These are phyloP conservation scores for Timema cristinae DNA, from an alignment of 2,888 invertebrate species.

Conservation along the genomic window DNA sequence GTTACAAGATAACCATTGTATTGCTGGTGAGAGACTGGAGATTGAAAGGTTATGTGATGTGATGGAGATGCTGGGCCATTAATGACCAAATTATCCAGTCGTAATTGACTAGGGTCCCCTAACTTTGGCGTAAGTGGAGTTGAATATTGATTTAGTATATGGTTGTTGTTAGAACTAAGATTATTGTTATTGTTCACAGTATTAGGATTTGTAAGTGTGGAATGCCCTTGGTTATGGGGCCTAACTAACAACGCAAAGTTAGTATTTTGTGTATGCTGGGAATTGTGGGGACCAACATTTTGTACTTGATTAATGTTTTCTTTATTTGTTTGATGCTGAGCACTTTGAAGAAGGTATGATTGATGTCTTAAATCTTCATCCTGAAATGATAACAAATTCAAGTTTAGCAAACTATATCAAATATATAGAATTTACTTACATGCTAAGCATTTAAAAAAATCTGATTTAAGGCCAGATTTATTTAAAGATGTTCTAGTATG, in stretches of 20 bases:
- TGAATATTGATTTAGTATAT: too few species aligned
- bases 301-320: neutral
- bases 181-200: too few species aligned
- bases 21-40: conserved; percentile 25
- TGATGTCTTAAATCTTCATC: conserved; percentile 48
- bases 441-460: too few species aligned
- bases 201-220: too few species aligned
- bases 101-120: conserved; percentile 38
- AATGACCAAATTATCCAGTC: conserved; percentile 44
- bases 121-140: too few species aligned
- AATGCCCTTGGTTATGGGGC: too few species aligned
- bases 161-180: too few species aligned
- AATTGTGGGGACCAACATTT: neutral
- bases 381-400: conserved; percentile 28
- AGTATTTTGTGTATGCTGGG: conserved; percentile 15
- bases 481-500: too few species aligned
- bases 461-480: too few species aligned
- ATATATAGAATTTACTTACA: too few species aligned
- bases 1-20: conserved; percentile 25
- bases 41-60: conserved; percentile 25
- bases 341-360: conserved; percentile 30
- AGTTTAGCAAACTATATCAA: too few species aligned
- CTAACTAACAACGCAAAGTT: neutral
- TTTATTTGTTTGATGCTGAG: conserved; percentile 8
- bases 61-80: conserved; percentile 42